Base-by-base conservation (phyloP, 2,113 vertebrate species). In the Ceyx melanurus region DNA sequence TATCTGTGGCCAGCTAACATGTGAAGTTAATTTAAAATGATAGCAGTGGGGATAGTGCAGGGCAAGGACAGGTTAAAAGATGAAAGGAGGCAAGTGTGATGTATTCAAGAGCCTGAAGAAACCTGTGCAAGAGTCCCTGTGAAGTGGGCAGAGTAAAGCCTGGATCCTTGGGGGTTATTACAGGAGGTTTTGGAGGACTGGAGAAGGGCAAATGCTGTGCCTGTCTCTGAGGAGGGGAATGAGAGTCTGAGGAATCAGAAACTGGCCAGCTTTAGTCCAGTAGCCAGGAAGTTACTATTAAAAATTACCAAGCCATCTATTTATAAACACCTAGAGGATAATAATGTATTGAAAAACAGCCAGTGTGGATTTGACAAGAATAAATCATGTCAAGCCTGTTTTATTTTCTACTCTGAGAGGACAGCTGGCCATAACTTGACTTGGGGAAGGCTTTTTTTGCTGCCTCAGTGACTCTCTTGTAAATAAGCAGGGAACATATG, bases 351-450 rank as follows among this genome's bases (percentile, higher is more conserved):
- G 40, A 56, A 79, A 85, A 15, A 0, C 43, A 90, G 5, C 5
- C 10, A 3, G 2, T 1, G 1, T 54, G 70, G 42, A 50, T 78
- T 87, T 82, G 28, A 25, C 2, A 60, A 28, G 54, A 68, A 22
- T 68, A 53, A 90, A 82, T 61, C 45, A 14, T 0, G 0, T 43
- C 21, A 56, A 48, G 19, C 4, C n/a, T 8, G 11, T 53, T 80
- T 92, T 11, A 15, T 48, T 90, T 65, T 53, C 35, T 68, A 10
- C 26, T 43, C 28, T 25, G 25, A 67, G 25, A 60, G 28, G 53
- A 42, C 0, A 3, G 35, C 8, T 56, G 70, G 35, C 17, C 0
- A 0, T 76, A 15, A 51, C 21, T 58, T 82, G 60, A 11, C 14
- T 22, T 29, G 28, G n/a, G 26, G 43, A 82, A 57, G n/a, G 50